Conservation (phyloP, 2,888 invertebrate genomes). For the Tuta absoluta region DNA sequence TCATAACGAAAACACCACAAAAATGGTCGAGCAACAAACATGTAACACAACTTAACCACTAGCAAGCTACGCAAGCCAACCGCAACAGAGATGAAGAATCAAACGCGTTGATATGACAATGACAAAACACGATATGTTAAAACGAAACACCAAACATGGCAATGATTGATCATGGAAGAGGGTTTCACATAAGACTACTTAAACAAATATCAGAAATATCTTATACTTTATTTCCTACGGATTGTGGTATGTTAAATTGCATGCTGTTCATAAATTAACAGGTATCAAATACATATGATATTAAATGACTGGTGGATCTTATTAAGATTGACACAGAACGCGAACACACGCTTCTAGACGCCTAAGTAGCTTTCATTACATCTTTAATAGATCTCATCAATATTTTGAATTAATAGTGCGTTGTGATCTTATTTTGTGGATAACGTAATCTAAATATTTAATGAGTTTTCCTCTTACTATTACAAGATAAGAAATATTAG, state of each 20-base stretch:
- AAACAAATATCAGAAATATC: too few species aligned
- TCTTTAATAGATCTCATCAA: too few species aligned
- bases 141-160: constrained; percentile 12
- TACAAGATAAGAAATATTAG: too few species aligned
- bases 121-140: constrained; percentile 11
- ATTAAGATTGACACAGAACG: background rate
- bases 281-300: background rate
- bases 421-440: too few species aligned
- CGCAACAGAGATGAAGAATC: constrained; percentile 11
- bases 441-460: too few species aligned
- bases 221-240: too few species aligned
- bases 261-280: background rate
- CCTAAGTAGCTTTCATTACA: background rate
- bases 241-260: background rate
- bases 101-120: constrained; percentile 26
- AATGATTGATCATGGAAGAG: background rate
- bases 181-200: too few species aligned
- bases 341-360: background rate
- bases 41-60: constrained; percentile 26
- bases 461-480: too few species aligned
- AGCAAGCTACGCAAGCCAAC: constrained; percentile 38
- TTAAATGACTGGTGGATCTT: background rate
- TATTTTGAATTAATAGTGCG: too few species aligned
- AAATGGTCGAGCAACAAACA: constrained; percentile 26
- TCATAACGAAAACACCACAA: constrained; percentile 21